Conservation (phyloP, 2,888 invertebrate species). For the Psylliodes chrysocephalus region DNA sequence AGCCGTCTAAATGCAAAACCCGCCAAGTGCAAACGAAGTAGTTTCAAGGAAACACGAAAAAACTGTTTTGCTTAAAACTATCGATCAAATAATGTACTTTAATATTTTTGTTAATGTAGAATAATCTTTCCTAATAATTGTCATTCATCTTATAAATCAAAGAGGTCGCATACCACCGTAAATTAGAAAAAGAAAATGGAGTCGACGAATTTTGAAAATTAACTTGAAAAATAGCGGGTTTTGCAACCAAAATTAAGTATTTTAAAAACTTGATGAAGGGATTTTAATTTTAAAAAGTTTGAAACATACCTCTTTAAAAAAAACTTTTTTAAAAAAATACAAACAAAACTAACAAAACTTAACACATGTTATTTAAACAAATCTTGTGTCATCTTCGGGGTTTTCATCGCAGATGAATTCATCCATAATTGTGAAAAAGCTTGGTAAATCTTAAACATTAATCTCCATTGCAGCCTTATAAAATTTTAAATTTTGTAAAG, state of each 20-base stretch:
- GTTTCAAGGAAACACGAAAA: too few relatives aligned
- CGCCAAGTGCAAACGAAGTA: too few relatives aligned
- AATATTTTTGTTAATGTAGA: too few relatives aligned
- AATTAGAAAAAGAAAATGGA: too few relatives aligned
- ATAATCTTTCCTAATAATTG: too few relatives aligned
- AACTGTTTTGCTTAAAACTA: too few relatives aligned
- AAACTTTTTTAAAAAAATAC: background rate
- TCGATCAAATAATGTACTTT: too few relatives aligned
- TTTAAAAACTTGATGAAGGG: conserved; percentile 23
- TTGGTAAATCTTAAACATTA: conserved; percentile 15
- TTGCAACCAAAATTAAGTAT: conserved; percentile 27
- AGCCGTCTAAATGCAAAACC: too few relatives aligned
- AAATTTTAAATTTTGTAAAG: conserved; percentile 26
- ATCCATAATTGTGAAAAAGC: conserved; percentile 21
- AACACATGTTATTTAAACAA: conserved; percentile 19
- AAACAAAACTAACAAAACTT: background rate
- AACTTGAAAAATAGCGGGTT: conserved; percentile 12
- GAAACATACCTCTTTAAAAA: conserved; percentile 7
- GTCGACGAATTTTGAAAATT: background rate
- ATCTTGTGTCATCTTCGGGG: conserved; percentile 32
- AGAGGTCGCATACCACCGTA: too few relatives aligned
- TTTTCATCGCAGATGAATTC: conserved; percentile 23
- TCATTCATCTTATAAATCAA: too few relatives aligned
- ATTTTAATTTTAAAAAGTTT: conserved; percentile 16
- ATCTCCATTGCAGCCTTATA: background rate